phyloP scores from a whole-genome alignment of 2,113 vertebrate species.

The Rhinoderma darwinii region DNA sequence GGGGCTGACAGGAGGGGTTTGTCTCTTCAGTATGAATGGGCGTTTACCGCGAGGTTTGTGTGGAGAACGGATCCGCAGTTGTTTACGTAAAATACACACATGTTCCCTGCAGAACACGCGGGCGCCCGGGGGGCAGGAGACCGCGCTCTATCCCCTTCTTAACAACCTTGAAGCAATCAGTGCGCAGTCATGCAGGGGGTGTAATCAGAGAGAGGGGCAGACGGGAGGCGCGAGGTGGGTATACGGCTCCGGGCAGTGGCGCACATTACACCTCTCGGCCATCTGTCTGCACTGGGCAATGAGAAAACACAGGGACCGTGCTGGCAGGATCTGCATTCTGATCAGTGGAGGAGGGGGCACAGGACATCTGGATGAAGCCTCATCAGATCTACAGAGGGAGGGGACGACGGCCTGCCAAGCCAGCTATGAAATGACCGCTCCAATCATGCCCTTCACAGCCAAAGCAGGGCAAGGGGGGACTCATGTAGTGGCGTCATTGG shows the following conservation, averaged over 20 bases:
- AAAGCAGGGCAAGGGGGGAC: background rate
- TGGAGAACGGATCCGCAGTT: background rate
- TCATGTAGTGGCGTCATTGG: background rate
- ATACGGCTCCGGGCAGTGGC: background rate
- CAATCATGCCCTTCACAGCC: background rate
- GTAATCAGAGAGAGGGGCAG: conserved; percentile 31
- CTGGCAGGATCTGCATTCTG: conserved; percentile 26
- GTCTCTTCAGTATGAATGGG: background rate
- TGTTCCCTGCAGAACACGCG: background rate
- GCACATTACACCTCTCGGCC: conserved; percentile 32
- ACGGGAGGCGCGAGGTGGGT: conserved; percentile 18
- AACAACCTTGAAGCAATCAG: conserved; percentile 33
- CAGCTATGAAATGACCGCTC: conserved; percentile 15
- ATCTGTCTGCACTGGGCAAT: conserved; percentile 52
- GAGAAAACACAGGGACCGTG: conserved; percentile 3
- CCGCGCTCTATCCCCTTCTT: background rate
- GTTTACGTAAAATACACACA: background rate
- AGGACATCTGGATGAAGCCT: conserved; percentile 45
- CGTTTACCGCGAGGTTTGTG: background rate
- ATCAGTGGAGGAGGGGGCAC: conserved; percentile 8
- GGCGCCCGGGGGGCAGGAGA: background rate
- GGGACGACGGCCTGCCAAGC: conserved; percentile 14
- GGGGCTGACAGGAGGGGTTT: background rate
- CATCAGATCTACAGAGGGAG: background rate
- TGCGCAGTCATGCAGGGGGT: conserved; percentile 38